phyloP scores from a whole-genome alignment of 35 echinoderm and acorn worm genomes.

The Apostichopus californicus region DNA sequence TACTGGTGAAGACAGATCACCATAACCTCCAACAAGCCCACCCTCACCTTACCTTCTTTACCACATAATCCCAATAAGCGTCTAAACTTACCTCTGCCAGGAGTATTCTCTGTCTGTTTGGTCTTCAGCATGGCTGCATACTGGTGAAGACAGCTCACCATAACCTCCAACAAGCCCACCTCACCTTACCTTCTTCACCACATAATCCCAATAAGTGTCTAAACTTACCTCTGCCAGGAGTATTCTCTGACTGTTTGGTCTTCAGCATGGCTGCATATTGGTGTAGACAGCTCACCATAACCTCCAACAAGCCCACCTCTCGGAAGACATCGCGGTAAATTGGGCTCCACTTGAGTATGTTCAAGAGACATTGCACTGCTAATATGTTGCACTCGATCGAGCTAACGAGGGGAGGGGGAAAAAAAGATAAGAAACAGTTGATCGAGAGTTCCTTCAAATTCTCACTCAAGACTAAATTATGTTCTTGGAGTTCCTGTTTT shows the following conservation, averaged over 20 bases:
- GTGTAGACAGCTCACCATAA: slow-evolving; percentile 95
- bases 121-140: slow-evolving; percentile 92
- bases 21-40: no score
- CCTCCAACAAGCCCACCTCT: slow-evolving; percentile 84
- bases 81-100: slow-evolving; percentile 15
- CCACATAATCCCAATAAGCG: no score
- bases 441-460: background rate
- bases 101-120: slow-evolving; percentile 67
- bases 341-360: slow-evolving; percentile 70
- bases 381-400: slow-evolving; percentile 74
- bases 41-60: no score
- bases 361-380: slow-evolving; percentile 72
- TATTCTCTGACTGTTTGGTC: slow-evolving; percentile 73
- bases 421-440: background rate
- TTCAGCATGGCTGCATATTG: slow-evolving; percentile 91
- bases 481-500: no score
- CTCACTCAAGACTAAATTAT: background rate
- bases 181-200: no score
- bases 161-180: no score
- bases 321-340: slow-evolving; percentile 92
- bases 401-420: slow-evolving; percentile 37
- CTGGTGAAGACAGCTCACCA: slow-evolving; percentile 14
- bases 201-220: background rate
- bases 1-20: slow-evolving; percentile 49
- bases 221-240: slow-evolving; percentile 14